Evolutionary conservation across 2,113 vertebrate genomes (phyloP).

Genomic region (Trogon surrucura): DNA sequence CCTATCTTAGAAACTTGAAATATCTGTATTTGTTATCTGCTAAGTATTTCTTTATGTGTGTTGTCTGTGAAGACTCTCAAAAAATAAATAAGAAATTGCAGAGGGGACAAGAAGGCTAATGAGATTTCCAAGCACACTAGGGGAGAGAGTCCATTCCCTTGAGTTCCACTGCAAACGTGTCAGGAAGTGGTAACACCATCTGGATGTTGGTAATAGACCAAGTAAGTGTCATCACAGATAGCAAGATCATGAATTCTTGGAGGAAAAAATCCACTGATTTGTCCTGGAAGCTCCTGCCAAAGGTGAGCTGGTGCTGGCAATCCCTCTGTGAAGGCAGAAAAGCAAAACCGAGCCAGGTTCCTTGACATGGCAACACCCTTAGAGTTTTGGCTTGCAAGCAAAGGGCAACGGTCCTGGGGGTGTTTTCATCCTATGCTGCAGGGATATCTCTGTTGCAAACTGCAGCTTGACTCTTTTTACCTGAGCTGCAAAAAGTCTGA

Average conservation of each 20-base stretch:
- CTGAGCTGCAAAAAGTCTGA: not conserved
- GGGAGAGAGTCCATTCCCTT: not conserved
- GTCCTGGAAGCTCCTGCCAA: not conserved
- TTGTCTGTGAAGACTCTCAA: not conserved
- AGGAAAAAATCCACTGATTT: not conserved
- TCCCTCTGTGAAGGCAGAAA: not conserved
- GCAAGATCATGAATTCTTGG: not conserved
- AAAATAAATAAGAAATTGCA: not conserved
- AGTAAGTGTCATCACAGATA: not conserved
- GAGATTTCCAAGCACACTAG: not conserved
- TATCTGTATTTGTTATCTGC: not conserved
- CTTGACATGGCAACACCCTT: not conserved
- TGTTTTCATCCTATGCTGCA: not conserved
- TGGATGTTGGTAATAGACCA: not conserved
- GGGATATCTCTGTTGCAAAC: not conserved
- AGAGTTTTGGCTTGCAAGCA: fast-evolving
- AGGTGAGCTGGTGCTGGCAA: not conserved
- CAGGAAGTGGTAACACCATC: not conserved
- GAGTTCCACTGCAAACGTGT: not conserved
- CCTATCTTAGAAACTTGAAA: not conserved
- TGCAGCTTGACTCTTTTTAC: not conserved
- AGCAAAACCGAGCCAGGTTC: not conserved
- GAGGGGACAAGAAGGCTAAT: not conserved
- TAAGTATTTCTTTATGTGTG: not conserved
- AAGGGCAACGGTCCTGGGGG: not conserved